Percentiles rank a stretch among this genome's conserved stretches.
phyloP scores from a whole-genome alignment of 2,888 invertebrate genomes.

The Frankliniella fusca region DNA sequence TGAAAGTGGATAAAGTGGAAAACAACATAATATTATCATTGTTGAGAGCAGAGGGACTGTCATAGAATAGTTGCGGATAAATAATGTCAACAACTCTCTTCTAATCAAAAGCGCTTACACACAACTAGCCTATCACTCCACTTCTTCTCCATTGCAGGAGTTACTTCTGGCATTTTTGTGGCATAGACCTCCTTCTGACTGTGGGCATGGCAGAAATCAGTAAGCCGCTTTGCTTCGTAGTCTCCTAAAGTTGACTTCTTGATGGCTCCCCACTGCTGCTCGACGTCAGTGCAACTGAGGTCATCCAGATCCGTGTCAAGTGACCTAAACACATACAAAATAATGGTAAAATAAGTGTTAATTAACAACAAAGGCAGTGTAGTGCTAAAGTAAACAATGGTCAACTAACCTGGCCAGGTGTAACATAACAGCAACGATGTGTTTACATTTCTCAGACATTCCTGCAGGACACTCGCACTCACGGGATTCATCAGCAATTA shows the following conservation, averaged over 20 bases:
- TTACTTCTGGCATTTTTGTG: not conserved
- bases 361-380: not conserved
- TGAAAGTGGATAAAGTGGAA: too few relatives aligned
- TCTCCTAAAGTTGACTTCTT: not conserved
- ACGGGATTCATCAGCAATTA: not conserved
- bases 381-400: not conserved
- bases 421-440: not conserved
- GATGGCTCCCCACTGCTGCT: not conserved
- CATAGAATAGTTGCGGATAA: too few relatives aligned
- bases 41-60: too few relatives aligned
- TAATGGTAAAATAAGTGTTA: not conserved
- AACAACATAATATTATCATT: too few relatives aligned
- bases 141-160: not conserved
- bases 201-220: not conserved
- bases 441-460: not conserved
- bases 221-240: not conserved
- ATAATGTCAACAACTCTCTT: too few relatives aligned
- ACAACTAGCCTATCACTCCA: not conserved
- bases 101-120: not conserved
- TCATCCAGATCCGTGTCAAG: not conserved
- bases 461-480: not conserved
- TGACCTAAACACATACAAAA: not conserved
- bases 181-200: not conserved
- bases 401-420: not conserved
- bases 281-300: not conserved